Evolutionary conservation across 1,140 invertebrate genomes (phyloP).

Genomic region (Callitettix versicolor): DNA sequence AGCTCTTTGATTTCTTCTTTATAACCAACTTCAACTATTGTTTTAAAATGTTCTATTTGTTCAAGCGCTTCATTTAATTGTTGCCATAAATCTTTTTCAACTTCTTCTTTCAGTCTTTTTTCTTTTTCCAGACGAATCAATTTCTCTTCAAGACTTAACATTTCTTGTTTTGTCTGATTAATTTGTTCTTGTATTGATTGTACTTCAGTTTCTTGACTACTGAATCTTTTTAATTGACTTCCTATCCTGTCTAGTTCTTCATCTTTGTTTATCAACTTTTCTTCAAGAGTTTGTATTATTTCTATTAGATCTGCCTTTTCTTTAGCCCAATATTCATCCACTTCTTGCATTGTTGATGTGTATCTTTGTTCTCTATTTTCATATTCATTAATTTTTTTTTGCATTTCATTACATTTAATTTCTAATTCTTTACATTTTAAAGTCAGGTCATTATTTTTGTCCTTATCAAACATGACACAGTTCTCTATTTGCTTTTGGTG

Average conservation of each 20-base stretch:
- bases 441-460: no score
- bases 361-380: constrained; percentile 46
- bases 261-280: constrained; percentile 28
- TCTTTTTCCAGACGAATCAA: constrained; percentile 22
- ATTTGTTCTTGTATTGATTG: constrained; percentile 16
- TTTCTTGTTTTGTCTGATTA: constrained; percentile 11
- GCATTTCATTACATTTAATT: constrained; percentile 23
- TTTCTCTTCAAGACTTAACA: not conserved
- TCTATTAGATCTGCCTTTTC: constrained; percentile 52
- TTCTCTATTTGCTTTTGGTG: not conserved
- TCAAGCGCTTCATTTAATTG: constrained; percentile 19
- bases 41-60: constrained; percentile 18
- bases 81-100: constrained; percentile 16
- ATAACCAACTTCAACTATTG: constrained; percentile 13
- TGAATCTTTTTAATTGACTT: constrained; percentile 10
- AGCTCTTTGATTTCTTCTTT: constrained; percentile 17
- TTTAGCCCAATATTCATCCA: constrained; percentile 60
- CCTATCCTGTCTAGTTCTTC: constrained; percentile 18
- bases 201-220: constrained; percentile 12
- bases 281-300: constrained; percentile 32
- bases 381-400: constrained; percentile 28
- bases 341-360: constrained; percentile 58
- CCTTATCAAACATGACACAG: no score
- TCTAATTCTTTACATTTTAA: constrained; percentile 8
- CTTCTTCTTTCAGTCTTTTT: constrained; percentile 16